Evolutionary conservation across 2,888 invertebrate species (phyloP).

Genomic region (Pterostichus niger): DNA sequence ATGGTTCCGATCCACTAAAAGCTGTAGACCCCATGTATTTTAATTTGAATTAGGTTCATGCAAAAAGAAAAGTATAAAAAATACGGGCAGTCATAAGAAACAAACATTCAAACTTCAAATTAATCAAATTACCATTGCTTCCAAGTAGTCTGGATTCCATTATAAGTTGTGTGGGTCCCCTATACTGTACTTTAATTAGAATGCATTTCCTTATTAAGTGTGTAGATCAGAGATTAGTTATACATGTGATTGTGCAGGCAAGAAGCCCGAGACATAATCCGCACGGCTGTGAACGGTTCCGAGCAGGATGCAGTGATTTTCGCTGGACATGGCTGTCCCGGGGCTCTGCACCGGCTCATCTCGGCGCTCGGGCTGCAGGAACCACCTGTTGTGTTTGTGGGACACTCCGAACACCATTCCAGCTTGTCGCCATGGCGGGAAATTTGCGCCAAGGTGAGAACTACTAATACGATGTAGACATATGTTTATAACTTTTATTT

Average conservation of each 20-base stretch:
- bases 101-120: no score
- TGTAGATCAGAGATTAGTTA: no score
- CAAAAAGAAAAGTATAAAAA: no score
- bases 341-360: slow-evolving; percentile 88
- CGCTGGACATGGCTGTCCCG: slow-evolving; percentile 86
- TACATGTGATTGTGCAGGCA: slow-evolving; percentile 79
- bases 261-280: slow-evolving; percentile 89
- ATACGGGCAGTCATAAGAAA: no score
- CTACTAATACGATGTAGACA: no score
- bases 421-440: slow-evolving; percentile 92
- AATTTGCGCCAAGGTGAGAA: slow-evolving; percentile 84
- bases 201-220: not conserved
- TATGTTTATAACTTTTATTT: no score
- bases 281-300: slow-evolving; percentile 88
- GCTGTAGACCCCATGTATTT: no score
- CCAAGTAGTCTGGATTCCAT: no score
- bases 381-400: slow-evolving; percentile 86
- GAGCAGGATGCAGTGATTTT: slow-evolving; percentile 90
- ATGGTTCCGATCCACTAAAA: no score
- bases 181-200: not conserved
- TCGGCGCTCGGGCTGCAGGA: slow-evolving; percentile 83
- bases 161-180: no score
- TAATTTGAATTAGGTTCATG: no score
- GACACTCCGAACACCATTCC: slow-evolving; percentile 88
- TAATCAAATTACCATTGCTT: no score